Conservation (phyloP, 2,888 invertebrate genomes). For the Aradus depressus region DNA sequence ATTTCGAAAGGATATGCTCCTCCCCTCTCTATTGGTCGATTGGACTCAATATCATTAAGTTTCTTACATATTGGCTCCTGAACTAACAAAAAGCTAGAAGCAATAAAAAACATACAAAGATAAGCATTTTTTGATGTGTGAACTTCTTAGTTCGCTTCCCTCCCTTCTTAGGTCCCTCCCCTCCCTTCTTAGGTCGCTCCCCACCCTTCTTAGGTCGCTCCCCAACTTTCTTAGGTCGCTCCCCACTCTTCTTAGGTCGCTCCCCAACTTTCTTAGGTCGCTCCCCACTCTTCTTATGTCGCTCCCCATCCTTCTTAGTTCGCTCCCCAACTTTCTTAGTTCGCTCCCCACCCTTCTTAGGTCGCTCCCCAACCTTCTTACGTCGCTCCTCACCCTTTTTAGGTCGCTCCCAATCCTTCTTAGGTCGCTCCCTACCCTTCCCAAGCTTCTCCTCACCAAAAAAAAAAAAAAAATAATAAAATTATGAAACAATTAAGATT, state of each 20-base stretch:
- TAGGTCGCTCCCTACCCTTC: neutral
- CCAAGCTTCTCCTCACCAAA: slow-evolving; percentile 1
- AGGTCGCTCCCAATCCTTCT: neutral
- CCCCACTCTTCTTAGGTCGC: neutral
- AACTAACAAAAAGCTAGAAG: no score
- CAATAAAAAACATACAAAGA: no score
- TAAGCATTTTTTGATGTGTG: neutral
- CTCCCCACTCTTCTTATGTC: neutral
- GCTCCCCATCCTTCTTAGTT: neutral
- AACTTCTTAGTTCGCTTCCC: neutral
- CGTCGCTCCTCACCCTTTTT: neutral
- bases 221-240: neutral
- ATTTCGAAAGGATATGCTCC: no score
- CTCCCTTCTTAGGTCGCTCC: neutral
- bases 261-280: neutral
- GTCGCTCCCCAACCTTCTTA: neutral
- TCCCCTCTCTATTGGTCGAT: no score
- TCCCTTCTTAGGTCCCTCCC: neutral
- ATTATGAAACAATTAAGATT: no score
- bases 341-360: neutral
- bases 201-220: neutral
- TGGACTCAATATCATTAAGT: no score
- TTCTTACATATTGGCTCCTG: no score
- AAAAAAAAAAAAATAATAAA: no score
- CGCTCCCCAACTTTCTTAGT: neutral